Evolutionary conservation across 64 coral and sea anemone species (phyloP), one percentile per base, ranked within the genome.

Genomic region (Stichodactyla mertensii): DNA sequence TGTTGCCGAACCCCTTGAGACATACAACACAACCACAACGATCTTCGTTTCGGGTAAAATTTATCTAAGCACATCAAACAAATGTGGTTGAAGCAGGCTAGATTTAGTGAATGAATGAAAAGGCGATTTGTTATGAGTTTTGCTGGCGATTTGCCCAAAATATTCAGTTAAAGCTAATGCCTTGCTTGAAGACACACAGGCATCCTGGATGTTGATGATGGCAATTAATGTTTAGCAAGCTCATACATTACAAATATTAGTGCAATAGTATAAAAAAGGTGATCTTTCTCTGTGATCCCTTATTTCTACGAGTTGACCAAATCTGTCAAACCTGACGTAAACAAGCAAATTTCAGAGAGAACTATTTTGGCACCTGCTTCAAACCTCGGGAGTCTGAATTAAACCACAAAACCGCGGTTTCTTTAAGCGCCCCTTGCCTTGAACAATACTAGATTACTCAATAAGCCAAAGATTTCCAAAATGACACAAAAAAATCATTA

Each of bases 391-490:
- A 74, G 23, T 74, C 23, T 81, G 78, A 81, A 81, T 53, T 7
- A 81, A 81, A 81, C 78, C 78, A 28, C 78, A 81, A 81, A 81
- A 81, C 78, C 78, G 12, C 78, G 78, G 15, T 81, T 81, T 8
- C 78, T 81, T 81, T 81, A 81, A 55, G 51, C 53, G 78, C 78
- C 53, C 53, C 78, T 81, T 81, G 78, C 78, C 51, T 20, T 16
- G 78, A 51, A 81, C 53, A 81, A 81, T 81, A 54, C 14, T 81
- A 53, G 51, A 55, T 55, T 81, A 53, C 20, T 81, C 78, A 81
- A 53, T 81, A 18, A 53, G 53, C 53, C 51, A 52, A 81, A 81
- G 5, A 81, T 81, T 55, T 52, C 26, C 36, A 81, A 81, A 81
- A 81, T 81, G 78, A 81, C 78, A 55, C 78, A 81, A 11, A 74